Evolutionary conservation across 2,797 vertebrate species (phyloP).

Genomic region (Peromyscus attwateri): DNA sequence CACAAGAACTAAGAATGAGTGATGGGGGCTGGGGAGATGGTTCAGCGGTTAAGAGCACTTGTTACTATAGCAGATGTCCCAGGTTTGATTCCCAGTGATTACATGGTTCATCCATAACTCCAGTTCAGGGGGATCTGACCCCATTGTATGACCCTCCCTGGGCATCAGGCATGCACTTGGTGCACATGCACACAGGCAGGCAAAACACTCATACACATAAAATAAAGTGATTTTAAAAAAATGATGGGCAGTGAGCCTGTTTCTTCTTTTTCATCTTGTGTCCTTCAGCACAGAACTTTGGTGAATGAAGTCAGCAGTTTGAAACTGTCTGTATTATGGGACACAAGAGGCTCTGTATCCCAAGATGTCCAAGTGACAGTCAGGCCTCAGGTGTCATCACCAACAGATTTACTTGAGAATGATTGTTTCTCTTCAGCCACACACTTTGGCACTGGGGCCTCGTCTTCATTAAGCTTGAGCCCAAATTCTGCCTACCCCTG

Average conservation of each 20-base stretch:
- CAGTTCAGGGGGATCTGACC: neutral
- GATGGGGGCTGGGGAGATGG: neutral
- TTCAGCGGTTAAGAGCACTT: neutral
- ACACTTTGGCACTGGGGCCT: neutral
- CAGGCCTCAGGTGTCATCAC: neutral
- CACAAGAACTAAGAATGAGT: neutral
- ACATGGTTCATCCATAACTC: neutral
- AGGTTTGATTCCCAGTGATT: neutral
- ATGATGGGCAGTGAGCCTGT: accelerated
- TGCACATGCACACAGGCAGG: neutral
- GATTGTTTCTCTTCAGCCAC: neutral
- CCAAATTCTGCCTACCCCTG: neutral
- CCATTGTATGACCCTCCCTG: neutral
- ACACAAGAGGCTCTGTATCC: neutral
- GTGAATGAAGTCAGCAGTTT: neutral
- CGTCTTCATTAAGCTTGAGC: no score
- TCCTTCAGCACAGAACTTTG: no score
- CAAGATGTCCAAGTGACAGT: neutral
- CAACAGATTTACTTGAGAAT: neutral
- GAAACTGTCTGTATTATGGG: no score
- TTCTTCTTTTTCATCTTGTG: neutral
- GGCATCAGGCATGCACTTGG: neutral
- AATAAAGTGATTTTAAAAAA: neutral
- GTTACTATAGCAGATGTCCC: neutral
- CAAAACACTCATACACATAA: no score